Conservation (phyloP, 1,140 invertebrate genomes). For the Atta colombica region DNA sequence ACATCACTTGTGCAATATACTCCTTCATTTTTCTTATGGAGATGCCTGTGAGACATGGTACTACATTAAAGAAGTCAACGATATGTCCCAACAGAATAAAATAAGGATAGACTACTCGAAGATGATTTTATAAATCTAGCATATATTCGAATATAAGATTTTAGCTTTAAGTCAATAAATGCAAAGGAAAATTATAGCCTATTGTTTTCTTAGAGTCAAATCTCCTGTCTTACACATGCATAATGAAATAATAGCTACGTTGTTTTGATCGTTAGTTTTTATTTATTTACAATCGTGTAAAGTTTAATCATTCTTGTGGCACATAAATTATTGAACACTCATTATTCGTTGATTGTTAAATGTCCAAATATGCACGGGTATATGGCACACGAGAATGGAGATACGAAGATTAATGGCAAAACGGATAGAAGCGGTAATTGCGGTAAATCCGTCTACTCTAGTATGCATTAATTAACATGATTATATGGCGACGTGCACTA, state of each 20-base stretch:
- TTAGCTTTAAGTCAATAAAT: conserved; percentile 37
- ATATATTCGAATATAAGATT: conserved; percentile 29
- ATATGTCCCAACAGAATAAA: conserved; percentile 4
- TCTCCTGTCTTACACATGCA: not conserved
- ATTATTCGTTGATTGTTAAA: conserved; percentile 20
- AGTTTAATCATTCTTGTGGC: not conserved
- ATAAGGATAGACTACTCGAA: conserved; percentile 24
- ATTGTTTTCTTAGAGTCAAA: conserved; percentile 13
- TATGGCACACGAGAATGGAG: conserved; percentile 24
- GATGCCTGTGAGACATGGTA: not conserved
- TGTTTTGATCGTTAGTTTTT: conserved; percentile 2
- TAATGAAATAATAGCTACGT: not conserved
- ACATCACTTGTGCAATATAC: not conserved
- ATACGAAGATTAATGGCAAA: conserved; percentile 44
- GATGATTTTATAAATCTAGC: conserved; percentile 43
- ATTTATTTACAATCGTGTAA: conserved; percentile 1
- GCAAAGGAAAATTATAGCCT: not conserved
- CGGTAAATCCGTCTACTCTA: conserved; percentile 39
- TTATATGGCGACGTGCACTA: conserved; percentile 3
- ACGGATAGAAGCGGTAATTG: conserved; percentile 44
- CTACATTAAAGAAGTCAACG: conserved; percentile 24
- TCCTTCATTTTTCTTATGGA: conserved; percentile 4
- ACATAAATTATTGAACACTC: conserved; percentile 16
- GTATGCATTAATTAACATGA: conserved; percentile 56
- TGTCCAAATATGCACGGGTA: not conserved